Conservation (phyloP, 2,113 vertebrate species). For the Nansenia antarctica region DNA sequence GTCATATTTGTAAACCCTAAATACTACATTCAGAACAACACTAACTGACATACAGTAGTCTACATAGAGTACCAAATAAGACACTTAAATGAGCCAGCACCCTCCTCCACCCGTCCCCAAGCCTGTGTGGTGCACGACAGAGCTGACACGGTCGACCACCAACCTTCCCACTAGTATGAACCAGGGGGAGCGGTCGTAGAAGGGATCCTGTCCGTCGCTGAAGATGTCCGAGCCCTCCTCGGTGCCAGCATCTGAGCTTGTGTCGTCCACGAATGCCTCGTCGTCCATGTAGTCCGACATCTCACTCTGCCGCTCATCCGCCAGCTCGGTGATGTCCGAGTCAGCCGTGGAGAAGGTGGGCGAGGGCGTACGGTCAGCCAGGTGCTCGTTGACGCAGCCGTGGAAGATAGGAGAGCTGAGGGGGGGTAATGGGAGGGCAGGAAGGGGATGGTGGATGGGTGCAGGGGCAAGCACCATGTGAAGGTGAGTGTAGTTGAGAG, state of each 20-base stretch:
- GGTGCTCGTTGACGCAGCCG: conserved; percentile 96
- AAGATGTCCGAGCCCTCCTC: conserved; percentile 98
- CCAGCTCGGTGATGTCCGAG: conserved; percentile 98
- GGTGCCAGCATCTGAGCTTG: conserved; percentile 95
- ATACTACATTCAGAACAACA: background rate
- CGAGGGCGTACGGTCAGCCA: conserved; percentile 97
- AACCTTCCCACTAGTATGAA: conserved; percentile 99
- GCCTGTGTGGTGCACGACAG: conserved; percentile 48
- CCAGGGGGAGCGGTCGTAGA: conserved; percentile 99
- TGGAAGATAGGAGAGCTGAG: conserved; percentile 83
- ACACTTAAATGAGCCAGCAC: conserved; percentile 77
- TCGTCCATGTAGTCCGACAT: conserved; percentile 97
- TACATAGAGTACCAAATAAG: background rate
- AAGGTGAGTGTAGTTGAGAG: conserved; percentile 34
- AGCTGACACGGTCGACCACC: conserved; percentile 72
- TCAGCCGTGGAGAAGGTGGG: conserved; percentile 98
- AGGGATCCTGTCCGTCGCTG: conserved; percentile 97
- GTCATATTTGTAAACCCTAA: too few species aligned
- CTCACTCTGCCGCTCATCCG: conserved; percentile 96
- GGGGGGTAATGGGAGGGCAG: background rate
- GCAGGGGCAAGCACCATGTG: conserved; percentile 16
- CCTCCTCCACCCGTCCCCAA: conserved; percentile 67
- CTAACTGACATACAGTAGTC: too few species aligned
- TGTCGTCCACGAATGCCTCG: conserved; percentile 97
- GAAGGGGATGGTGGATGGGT: too few species aligned